Percentiles rank a stretch among this genome's conserved stretches.
These are phyloP conservation scores for Eilema sororculum DNA, from an alignment of 2,888 invertebrate species.

Conservation along the genomic window DNA sequence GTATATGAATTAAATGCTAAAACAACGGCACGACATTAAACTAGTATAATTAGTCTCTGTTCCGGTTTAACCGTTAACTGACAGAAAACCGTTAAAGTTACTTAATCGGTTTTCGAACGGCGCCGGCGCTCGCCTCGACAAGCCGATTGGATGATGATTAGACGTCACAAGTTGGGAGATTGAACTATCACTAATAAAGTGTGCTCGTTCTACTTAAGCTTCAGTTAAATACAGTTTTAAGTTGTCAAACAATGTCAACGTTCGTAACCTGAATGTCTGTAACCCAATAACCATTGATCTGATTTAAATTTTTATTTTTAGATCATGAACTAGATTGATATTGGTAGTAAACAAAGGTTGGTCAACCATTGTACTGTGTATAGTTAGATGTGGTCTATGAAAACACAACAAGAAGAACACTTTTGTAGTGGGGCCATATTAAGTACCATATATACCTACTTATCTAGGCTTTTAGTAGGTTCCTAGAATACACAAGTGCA, in stretches of 20 bases:
- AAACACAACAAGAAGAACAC: neutral
- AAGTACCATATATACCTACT: too few relatives aligned
- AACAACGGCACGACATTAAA: constrained; percentile 62
- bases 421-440: too few relatives aligned
- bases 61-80: constrained; percentile 70
- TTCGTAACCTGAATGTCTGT: neutral
- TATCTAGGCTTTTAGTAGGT: neutral
- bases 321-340: neutral
- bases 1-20: constrained; percentile 60
- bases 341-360: neutral
- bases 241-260: neutral
- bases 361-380: neutral
- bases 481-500: too few relatives aligned
- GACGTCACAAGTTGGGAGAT: constrained; percentile 40
- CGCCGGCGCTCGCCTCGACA: constrained; percentile 36
- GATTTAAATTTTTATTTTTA: neutral
- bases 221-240: constrained; percentile 5
- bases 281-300: neutral
- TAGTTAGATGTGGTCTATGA: neutral
- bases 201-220: constrained; percentile 11
- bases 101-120: constrained; percentile 56
- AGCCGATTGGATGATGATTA: constrained; percentile 37
- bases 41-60: constrained; percentile 63
- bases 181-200: constrained; percentile 34
- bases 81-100: constrained; percentile 60